Base-by-base conservation (phyloP, 2,113 vertebrate species). In the Bufo gargarizans region DNA sequence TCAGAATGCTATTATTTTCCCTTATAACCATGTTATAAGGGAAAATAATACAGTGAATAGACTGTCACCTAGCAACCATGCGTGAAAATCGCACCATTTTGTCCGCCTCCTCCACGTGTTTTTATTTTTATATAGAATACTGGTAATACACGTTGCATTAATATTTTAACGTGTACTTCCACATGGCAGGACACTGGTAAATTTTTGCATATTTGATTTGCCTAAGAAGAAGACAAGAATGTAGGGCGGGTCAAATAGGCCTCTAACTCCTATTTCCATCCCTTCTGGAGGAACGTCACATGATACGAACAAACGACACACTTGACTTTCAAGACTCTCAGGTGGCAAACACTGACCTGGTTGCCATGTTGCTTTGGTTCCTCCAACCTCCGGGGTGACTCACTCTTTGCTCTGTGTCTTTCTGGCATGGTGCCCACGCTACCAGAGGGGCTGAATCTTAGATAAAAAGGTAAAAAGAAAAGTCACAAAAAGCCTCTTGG, bases 391-490 rank as follows among this genome's bases (percentile, higher is more conserved):
- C 96, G 96, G 0, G 98, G 98, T 93, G 97, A 99, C 90, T 99
- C 97, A 8, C 98, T 99, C 94, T 97, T 97, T 72, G 98, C 97
- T 93, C 98, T 95, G 92, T 97, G 97, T 85, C 96, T 95, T 91
- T 99, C 98, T 0, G 95, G 92, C 90, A 97, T 93, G 90, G 97
- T 94, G 85, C 97, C 96, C 88, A 98, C 96, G 80, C 97, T 98
- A 91, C 97, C 98, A n/a, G 97, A 97, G 86, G 97, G 97, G 92
- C 98, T 99, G 91, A 97, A 99, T 95, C 97, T 99, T 84, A 12
- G 7, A 95, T 87, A 86, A 80, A 87, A 78, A 94, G 90, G 92
- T 92, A 90, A 8, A 86, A 10, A 14, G 10, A 12, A 2, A 4
- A 61, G 3, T n/a, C n/a, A 77, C 43, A 4, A 49, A 76, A 20